Conservation (phyloP, 2,113 vertebrate genomes). For the Platichthys stellatus region DNA sequence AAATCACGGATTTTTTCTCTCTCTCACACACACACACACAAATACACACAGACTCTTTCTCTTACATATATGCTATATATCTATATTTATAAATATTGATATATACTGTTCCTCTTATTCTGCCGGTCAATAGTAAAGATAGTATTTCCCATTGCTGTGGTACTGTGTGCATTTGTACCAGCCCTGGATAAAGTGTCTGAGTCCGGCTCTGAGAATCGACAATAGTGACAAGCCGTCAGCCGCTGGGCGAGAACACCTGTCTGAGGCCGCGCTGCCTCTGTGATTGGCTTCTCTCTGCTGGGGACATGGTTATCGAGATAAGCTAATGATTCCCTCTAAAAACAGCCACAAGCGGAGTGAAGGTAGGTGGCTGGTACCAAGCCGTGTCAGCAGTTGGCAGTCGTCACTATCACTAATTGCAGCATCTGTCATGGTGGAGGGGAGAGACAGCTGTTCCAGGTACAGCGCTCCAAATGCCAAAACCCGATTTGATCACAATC, state of each 20-base stretch:
- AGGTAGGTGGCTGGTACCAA: conserved; percentile 42
- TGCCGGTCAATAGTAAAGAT: background rate
- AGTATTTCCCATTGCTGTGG: conserved; percentile 1
- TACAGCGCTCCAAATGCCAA: conserved; percentile 62
- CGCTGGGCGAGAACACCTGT: conserved; percentile 7
- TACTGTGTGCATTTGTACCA: background rate
- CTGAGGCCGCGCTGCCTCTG: conserved; percentile 13
- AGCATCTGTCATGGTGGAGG: conserved; percentile 61
- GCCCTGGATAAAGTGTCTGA: background rate
- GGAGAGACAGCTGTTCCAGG: conserved; percentile 48
- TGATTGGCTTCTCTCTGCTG: conserved; percentile 38
- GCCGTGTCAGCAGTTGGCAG: conserved; percentile 66
- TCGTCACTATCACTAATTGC: conserved; percentile 63
- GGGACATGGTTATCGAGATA: conserved; percentile 40
- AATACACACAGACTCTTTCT: no score
- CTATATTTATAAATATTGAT: background rate
- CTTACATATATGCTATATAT: no score
- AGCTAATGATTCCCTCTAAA: conserved; percentile 40
- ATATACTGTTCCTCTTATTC: background rate
- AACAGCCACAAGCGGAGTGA: conserved; percentile 5
- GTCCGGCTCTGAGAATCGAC: background rate
- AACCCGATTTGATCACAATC: conserved; percentile 55
- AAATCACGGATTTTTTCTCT: no score
- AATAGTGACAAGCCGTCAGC: background rate
- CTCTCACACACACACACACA: no score